Evolutionary conservation across 1,140 invertebrate genomes (phyloP), one percentile per base, ranked within the genome.

Genomic region (Aphaenogaster floridana): DNA sequence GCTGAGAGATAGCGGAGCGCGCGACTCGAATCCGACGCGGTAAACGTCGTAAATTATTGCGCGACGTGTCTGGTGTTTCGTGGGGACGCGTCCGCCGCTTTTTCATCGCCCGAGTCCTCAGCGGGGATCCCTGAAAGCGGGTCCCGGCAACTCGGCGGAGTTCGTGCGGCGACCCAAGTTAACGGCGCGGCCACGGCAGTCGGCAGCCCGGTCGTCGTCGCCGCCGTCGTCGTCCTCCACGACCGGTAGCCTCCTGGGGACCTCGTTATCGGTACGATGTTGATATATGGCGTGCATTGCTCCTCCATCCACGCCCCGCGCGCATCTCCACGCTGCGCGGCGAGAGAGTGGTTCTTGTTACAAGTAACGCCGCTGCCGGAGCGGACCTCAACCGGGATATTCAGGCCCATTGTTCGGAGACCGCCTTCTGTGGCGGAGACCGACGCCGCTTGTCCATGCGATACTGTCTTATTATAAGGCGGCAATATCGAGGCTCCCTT

Each of bases 201-300:
- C 88, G 86, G 68, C 77, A 36, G 28, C 63, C 21, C 52, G 39
- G 52, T 81, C 76, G 78, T 80, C 64, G 85, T 45, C 63, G 63
- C n/a, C 39, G 85, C n/a, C 39, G 85, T 79, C 36, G 74, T 86
- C 86, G 77, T 88, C 90, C 45, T 68, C 78, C 64, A 74, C 83
- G 92, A 88, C 88, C 91, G 86, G 93, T 93, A 93, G 92, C 91
- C 92, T 93, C 92, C 87, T 88, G 89, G 91, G 91, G 93, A 93
- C 92, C 93, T 94, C 93, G 93, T 94, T 94, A 94, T 94, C 93
- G 93, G 91, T 91, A 90, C 91, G 92, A 89, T 93, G 93, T 94
- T 94, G 93, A 94, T 94, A 94, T 94, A 94, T 93, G 91, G 93
- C 86, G 84, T 89, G 91, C 93, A 93, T 93, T 93, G 92, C 93